Conservation (phyloP, 2,797 vertebrate species). For the Thunnus albacares region DNA sequence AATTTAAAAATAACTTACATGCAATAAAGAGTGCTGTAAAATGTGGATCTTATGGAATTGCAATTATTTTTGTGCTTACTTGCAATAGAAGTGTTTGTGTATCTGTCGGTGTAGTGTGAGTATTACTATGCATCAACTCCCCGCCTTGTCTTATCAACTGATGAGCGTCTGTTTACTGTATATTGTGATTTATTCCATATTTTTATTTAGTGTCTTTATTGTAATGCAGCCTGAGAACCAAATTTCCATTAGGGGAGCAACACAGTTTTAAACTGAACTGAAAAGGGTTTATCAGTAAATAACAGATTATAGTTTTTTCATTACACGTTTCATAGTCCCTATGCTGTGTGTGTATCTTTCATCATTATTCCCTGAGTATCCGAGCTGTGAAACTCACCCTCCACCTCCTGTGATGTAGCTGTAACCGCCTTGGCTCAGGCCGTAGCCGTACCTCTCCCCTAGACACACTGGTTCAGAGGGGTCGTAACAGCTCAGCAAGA, state of each 20-base stretch:
- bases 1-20: conserved; percentile 7
- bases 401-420: conserved; percentile 98
- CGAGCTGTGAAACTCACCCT: conserved; percentile 88
- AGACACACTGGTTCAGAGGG: conserved; percentile 90
- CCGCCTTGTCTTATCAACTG: conserved; percentile 14
- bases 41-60: background rate
- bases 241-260: conserved; percentile 30
- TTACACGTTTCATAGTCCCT: conserved; percentile 56
- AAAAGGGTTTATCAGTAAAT: conserved; percentile 66
- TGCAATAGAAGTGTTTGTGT: background rate
- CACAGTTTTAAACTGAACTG: conserved; percentile 33
- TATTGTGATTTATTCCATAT: conserved; percentile 42
- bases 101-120: background rate
- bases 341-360: conserved; percentile 40
- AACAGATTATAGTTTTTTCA: conserved; percentile 66
- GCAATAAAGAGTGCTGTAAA: conserved; percentile 19
- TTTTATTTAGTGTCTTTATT: conserved; percentile 26
- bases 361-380: conserved; percentile 48
- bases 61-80: conserved; percentile 9
- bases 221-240: conserved; percentile 21
- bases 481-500: conserved; percentile 94
- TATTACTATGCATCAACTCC: background rate
- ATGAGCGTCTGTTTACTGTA: conserved; percentile 14
- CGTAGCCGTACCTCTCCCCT: conserved; percentile 96
- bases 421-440: conserved; percentile 95